Percentiles rank a stretch among this genome's conserved stretches.
Conservation (phyloP, 2,888 invertebrate genomes). For the Aethes cnicana region DNA sequence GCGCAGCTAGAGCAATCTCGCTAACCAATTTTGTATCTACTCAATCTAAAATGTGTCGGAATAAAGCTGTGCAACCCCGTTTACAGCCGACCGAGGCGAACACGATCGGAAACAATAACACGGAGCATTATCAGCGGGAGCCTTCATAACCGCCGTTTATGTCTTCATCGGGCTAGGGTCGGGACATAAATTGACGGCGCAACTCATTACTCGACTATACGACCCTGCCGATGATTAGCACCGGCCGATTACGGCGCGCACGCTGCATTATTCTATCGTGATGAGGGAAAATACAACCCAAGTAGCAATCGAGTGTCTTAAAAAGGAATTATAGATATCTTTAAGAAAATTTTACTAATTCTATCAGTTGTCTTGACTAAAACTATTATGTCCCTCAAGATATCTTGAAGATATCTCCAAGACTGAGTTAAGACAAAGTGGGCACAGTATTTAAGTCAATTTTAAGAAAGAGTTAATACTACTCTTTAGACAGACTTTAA, state of each 20-base stretch:
- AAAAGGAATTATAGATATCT: too few relatives aligned
- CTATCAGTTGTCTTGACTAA: too few relatives aligned
- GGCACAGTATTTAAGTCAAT: too few relatives aligned
- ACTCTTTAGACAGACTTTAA: too few relatives aligned
- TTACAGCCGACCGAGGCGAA: slow-evolving; percentile 39
- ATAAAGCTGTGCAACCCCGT: slow-evolving; percentile 14
- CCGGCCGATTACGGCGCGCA: slow-evolving; percentile 7
- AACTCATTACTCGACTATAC: slow-evolving; percentile 29
- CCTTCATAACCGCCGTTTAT: slow-evolving; percentile 56
- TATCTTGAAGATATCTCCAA: too few relatives aligned
- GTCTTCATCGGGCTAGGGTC: slow-evolving; percentile 50
- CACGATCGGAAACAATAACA: slow-evolving; percentile 55
- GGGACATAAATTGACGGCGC: slow-evolving; percentile 33
- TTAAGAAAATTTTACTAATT: too few relatives aligned
- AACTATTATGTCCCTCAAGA: too few relatives aligned
- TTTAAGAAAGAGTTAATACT: too few relatives aligned
- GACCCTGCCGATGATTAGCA: slow-evolving; percentile 23
- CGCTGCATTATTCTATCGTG: slow-evolving; percentile 8
- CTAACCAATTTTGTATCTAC: slow-evolving; percentile 24
- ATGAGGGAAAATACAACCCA: too few relatives aligned
- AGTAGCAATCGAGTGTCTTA: background rate
- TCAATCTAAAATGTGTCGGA: slow-evolving; percentile 21
- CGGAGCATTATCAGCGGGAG: slow-evolving; percentile 55
- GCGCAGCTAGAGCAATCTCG: slow-evolving; percentile 13
- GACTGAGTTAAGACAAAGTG: too few relatives aligned